A percentile compares a stretch with the other conserved stretches of the same genome.
phyloP scores from a whole-genome alignment of 2,888 invertebrate species.

The Thumatha senex region DNA sequence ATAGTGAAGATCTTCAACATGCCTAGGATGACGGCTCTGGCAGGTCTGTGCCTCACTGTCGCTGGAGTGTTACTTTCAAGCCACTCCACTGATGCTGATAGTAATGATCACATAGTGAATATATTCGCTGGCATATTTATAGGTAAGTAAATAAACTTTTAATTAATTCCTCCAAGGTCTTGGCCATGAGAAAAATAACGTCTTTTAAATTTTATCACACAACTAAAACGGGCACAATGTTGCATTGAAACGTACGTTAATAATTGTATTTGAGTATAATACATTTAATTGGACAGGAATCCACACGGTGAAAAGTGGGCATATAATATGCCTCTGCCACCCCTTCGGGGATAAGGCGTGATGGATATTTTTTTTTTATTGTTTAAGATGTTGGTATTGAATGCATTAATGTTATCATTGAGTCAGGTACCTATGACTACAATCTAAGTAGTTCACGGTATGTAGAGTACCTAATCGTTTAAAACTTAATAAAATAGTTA shows the following conservation, averaged over 20 bases:
- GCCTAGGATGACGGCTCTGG: constrained; percentile 82
- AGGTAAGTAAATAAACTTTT: constrained; percentile 70
- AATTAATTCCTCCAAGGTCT: constrained; percentile 17
- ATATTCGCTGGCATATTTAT: constrained; percentile 78
- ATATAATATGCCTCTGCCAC: too few relatives aligned
- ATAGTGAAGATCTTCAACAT: constrained; percentile 83
- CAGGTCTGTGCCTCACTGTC: constrained; percentile 83
- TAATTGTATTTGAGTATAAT: too few relatives aligned
- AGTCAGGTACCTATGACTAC: too few relatives aligned
- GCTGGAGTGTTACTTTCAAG: constrained; percentile 82
- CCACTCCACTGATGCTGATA: constrained; percentile 72
- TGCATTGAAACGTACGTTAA: constrained; percentile 13
- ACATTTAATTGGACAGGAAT: not conserved
- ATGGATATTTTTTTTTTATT: too few relatives aligned
- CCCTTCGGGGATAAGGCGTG: too few relatives aligned
- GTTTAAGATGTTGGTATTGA: not conserved
- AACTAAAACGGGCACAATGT: not conserved
- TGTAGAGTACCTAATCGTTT: too few relatives aligned
- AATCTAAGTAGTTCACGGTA: not conserved
- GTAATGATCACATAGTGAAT: constrained; percentile 73
- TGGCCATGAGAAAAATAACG: constrained; percentile 17
- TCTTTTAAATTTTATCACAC: constrained; percentile 21
- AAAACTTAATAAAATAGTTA: too few relatives aligned
- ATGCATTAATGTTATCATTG: not conserved
- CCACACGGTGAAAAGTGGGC: too few relatives aligned